These are phyloP conservation scores for Pteromalus puparum DNA, from an alignment of 1,140 invertebrate species.

Conservation along the genomic window DNA sequence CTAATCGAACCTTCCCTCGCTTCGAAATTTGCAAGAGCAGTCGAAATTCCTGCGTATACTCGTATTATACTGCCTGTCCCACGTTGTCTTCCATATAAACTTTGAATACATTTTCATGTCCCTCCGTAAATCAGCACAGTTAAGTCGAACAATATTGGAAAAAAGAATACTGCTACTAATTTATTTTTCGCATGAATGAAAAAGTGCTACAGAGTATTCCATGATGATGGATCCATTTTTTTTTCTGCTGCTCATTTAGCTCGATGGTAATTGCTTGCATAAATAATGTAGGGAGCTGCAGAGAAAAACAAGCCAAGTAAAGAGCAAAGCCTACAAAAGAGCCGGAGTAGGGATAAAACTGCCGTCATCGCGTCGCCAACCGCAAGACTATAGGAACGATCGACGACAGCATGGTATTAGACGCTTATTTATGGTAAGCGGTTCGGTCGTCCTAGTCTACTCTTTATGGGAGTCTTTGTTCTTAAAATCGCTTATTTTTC, in stretches of 20 bases:
- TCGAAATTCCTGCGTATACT: no score
- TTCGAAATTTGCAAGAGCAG: no score
- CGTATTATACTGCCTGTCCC: no score
- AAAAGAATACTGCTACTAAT: no score
- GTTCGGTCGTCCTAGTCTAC: neutral
- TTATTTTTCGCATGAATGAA: no score
- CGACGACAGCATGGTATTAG: neutral
- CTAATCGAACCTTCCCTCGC: neutral
- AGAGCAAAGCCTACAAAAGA: neutral
- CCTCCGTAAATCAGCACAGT: no score
- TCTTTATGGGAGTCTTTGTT: slow-evolving; percentile 4
- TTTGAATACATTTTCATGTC: no score
- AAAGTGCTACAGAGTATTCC: neutral
- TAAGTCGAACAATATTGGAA: no score
- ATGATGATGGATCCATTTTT: neutral
- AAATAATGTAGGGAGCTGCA: neutral
- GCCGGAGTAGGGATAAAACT: neutral
- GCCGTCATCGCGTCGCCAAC: neutral
- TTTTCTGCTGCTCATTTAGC: neutral
- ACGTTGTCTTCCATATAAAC: no score
- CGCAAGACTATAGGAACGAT: neutral
- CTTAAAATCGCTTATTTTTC: neutral
- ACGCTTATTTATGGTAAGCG: slow-evolving; percentile 14
- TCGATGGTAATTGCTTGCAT: neutral
- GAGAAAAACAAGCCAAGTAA: neutral